A percentile compares a stretch with the other conserved stretches of the same genome.
Evolutionary conservation across 2,888 invertebrate genomes (phyloP).

Genomic region (Netelia melanura): DNA sequence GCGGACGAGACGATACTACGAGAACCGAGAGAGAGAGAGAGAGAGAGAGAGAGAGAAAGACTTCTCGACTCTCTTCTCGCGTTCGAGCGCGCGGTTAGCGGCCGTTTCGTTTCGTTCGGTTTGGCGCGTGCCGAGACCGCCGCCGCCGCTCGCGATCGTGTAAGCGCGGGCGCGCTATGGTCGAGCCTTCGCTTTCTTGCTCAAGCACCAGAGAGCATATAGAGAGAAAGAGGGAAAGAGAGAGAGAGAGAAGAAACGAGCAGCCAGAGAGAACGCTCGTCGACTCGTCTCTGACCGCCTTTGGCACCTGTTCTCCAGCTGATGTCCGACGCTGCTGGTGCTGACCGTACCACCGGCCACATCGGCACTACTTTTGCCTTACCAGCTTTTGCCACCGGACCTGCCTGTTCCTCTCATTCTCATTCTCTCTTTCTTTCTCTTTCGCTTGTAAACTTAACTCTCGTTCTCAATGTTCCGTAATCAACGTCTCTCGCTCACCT

Average conservation of each 20-base stretch:
- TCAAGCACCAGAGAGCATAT: slow-evolving; percentile 43
- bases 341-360: slow-evolving; percentile 12
- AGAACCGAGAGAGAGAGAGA: slow-evolving; percentile 36
- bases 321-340: slow-evolving; percentile 75
- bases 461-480: background rate
- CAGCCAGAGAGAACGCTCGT: slow-evolving; percentile 29
- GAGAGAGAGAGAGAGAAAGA: slow-evolving; percentile 64
- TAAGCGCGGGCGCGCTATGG: slow-evolving; percentile 47
- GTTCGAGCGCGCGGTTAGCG: slow-evolving; percentile 77
- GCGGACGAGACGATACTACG: slow-evolving; percentile 45
- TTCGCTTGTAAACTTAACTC: slow-evolving; percentile 14
- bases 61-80: slow-evolving; percentile 44
- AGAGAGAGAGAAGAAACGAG: slow-evolving; percentile 15
- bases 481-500: too few species aligned
- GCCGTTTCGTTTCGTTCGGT: slow-evolving; percentile 79
- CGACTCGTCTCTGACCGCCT: slow-evolving; percentile 71
- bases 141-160: slow-evolving; percentile 62
- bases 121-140: slow-evolving; percentile 81
- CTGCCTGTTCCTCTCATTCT: background rate
- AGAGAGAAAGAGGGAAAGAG: slow-evolving; percentile 18
- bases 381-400: slow-evolving; percentile 1
- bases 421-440: background rate
- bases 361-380: slow-evolving; percentile 12
- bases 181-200: slow-evolving; percentile 61
- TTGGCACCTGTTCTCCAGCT: slow-evolving; percentile 84